Evolutionary conservation across 2,797 vertebrate genomes (phyloP), one percentile per base, ranked within the genome.

Genomic region (Fundulus diaphanus): DNA sequence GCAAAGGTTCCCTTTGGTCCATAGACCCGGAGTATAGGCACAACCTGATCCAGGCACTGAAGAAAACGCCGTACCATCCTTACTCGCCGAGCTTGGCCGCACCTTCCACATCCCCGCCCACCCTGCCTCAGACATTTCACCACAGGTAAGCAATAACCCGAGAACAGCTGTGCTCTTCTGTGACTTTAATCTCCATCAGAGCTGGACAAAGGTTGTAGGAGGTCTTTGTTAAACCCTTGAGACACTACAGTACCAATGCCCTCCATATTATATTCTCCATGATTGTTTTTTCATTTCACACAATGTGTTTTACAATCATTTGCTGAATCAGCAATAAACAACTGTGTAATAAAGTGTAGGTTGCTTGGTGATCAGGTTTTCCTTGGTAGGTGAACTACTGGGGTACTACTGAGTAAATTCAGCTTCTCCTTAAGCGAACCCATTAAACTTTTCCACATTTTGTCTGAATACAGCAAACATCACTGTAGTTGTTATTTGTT

Each of bases 1-100:
- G 95, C 37, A 96, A 96, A 90, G 95, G 95, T 72, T 96, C 95
- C 35, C 88, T 96, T 91, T 96, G 95, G 95, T 96, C 95, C 89
- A 96, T 96, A 93, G 95, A 96, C 76, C 95, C 95, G 0, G 95
- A 96, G 87, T 96, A 96, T 74, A 91, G 95, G 94, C 98, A 98
- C 95, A 99, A 99, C 93, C 96, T 99, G 93, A 99, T 99, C 95
- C 98, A 99, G 95, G 98, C 98, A 72, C 96, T 99, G 95, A 99
- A 99, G 96, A 99, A 99, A 96, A 99, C 98, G 70, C 98, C 98
- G 85, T 99, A 98, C 88, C 98, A 99, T 89, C 96, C 97, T 49
- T 97, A 98, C 93, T 96, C 97, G 70, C 96, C 97, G 63, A 95
- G 97, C 90, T 95, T 98, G 94, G 96, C 82, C 89, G 96, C 97